Base-by-base conservation (phyloP, 1,140 invertebrate species). In the Caligus rogercresseyi region DNA sequence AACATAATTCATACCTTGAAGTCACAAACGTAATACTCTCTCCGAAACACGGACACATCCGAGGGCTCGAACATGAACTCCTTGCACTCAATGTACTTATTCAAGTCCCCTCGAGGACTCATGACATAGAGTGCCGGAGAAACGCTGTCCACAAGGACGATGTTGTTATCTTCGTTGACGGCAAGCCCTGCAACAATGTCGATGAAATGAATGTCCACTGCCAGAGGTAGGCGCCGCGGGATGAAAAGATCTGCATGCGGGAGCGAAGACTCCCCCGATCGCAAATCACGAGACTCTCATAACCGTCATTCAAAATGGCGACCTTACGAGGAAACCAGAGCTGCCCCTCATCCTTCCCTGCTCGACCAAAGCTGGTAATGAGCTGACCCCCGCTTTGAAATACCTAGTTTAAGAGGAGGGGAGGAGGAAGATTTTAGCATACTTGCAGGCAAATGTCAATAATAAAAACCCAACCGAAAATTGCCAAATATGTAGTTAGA, bases 121-220 rank as follows among this genome's bases (percentile, higher is more conserved):
- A 96, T 87, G 54, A 89, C 83, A 75, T 93, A 95, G n/a, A 96
- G 87, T 26, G 91, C 94, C 1, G 92, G 91, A 53, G 89, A 91
- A 15, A 95, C 91, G 71, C 88, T 92, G 71, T 96, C 91, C n/a
- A 96, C 92, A 54, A 89, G 89, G 43, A 96, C 89, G 69, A 97
- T 94, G 65, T 94, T 82, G 15, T 89, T 88, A 72, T 88, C 81
- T 58, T 81, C 78, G 24, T 87, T 92, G 13, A 95, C 88, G 16
- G 90, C 89, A 67, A 96, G 75, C 43, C 91, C 90, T 67, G 91
- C 92, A n/a, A 96, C 90, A 67, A 97, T 96, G 71, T 96, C 92
- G 70, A 97, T 94, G 25, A 61, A 57, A 7, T 51, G 64, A 64
- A 66, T 63, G 7, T 56, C 16, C 13, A 65, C 65, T 15, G 54